A percentile compares a stretch with the other conserved stretches of the same genome.
Evolutionary conservation across 1,140 invertebrate genomes (phyloP).

Genomic region (Propsilocerus akamusi): DNA sequence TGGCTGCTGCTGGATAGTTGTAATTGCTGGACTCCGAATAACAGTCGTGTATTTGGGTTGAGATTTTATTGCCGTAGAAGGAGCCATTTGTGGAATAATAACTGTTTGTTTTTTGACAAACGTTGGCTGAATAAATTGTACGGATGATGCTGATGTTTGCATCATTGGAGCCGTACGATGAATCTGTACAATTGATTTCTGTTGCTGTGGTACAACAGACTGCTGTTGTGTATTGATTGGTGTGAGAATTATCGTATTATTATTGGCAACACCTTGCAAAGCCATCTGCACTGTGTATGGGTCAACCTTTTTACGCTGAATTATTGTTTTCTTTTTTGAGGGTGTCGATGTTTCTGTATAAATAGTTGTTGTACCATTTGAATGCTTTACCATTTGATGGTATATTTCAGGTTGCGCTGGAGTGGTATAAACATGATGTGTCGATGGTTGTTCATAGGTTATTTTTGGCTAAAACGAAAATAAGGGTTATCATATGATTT

Average conservation of each 20-base stretch:
- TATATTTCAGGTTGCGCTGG: not conserved
- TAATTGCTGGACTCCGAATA: slow-evolving; percentile 6
- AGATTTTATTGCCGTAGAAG: slow-evolving; percentile 5
- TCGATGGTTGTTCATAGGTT: not conserved
- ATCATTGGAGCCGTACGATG: not conserved
- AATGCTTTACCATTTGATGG: not conserved
- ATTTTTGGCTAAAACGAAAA: not conserved
- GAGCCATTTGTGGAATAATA: slow-evolving; percentile 3
- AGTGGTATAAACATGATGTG: not conserved
- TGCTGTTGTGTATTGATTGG: not conserved
- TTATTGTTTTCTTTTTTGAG: not conserved
- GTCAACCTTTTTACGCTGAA: not conserved
- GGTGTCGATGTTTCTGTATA: not conserved
- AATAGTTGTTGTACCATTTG: not conserved
- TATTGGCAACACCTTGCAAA: not conserved
- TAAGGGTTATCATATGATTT: too few relatives aligned
- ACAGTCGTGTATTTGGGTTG: not conserved
- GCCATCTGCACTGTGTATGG: not conserved
- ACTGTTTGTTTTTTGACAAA: not conserved
- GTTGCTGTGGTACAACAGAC: not conserved
- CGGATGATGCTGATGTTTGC: slow-evolving; percentile 13
- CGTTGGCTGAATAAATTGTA: slow-evolving; percentile 22
- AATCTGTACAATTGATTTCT: not conserved
- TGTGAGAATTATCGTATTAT: not conserved
- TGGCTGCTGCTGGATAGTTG: slow-evolving; percentile 5